Evolutionary conservation across 2,797 vertebrate species (phyloP).

Genomic region (Oceanodroma leucorhoa): DNA sequence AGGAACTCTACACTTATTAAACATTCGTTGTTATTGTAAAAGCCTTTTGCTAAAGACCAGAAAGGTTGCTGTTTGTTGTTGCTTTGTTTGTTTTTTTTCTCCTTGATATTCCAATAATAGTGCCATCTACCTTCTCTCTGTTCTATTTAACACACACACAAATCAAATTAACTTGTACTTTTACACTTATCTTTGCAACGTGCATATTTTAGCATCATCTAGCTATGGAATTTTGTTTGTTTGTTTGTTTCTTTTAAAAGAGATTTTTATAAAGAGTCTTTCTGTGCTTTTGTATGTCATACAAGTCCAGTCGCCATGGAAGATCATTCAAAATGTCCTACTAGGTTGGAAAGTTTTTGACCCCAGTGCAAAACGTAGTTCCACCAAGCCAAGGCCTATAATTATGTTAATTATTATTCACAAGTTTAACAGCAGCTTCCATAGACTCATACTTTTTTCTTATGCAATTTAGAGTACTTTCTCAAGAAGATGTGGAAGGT

Average conservation of each 20-base stretch:
- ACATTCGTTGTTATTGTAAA: background rate
- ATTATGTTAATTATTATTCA: background rate
- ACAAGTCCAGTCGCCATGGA: background rate
- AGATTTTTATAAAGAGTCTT: background rate
- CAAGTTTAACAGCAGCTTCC: background rate
- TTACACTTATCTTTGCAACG: background rate
- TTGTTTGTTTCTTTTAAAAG: background rate
- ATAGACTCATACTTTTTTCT: background rate
- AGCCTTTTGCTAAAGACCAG: background rate
- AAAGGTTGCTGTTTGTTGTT: background rate
- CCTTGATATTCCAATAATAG: background rate
- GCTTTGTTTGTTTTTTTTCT: background rate
- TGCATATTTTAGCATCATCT: background rate
- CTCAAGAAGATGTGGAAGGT: background rate
- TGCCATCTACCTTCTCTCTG: background rate
- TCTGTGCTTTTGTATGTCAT: background rate
- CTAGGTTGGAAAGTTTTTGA: background rate
- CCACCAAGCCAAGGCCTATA: background rate
- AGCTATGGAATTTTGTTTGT: background rate
- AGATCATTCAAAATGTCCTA: background rate
- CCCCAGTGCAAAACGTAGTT: background rate
- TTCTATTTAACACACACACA: background rate
- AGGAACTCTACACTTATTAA: background rate
- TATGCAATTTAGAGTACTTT: background rate
- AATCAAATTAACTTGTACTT: background rate